Percentiles rank a stretch among this genome's conserved stretches.
phyloP scores from a whole-genome alignment of 2,888 invertebrate genomes.

The Drosophila rellima region DNA sequence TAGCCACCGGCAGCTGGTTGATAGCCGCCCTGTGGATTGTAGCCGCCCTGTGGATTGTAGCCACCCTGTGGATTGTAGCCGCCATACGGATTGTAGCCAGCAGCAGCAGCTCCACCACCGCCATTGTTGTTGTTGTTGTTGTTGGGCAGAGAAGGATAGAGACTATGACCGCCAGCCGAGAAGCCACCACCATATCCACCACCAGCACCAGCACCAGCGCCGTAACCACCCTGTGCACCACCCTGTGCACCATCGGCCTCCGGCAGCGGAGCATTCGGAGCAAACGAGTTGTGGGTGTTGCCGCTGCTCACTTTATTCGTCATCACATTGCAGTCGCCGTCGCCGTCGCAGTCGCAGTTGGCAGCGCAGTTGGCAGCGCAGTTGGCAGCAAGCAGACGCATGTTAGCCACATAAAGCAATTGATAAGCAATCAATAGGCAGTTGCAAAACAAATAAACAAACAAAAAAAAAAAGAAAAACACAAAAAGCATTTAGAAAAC shows the following conservation, averaged over 20 bases:
- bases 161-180: constrained; percentile 84
- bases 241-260: constrained; percentile 57
- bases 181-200: constrained; percentile 85
- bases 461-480: constrained; percentile 35
- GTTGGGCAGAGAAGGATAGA: constrained; percentile 83
- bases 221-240: constrained; percentile 27
- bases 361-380: constrained; percentile 14
- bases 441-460: constrained; percentile 26
- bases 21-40: constrained; percentile 71
- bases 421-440: constrained; percentile 23
- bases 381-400: constrained; percentile 33
- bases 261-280: constrained; percentile 78
- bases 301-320: constrained; percentile 58
- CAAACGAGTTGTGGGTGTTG: constrained; percentile 76
- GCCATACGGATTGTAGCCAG: constrained; percentile 65
- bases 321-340: constrained; percentile 13
- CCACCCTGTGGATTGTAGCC: constrained; percentile 40
- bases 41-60: constrained; percentile 70
- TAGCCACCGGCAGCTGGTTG: constrained; percentile 73
- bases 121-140: constrained; percentile 38
- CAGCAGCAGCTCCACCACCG: constrained; percentile 44
- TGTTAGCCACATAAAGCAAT: constrained; percentile 70
- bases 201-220: constrained; percentile 59
- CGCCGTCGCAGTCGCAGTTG: constrained; percentile 20
- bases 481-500: constrained; percentile 53